Evolutionary conservation across 2,113 vertebrate genomes (phyloP).

Genomic region (Coptodon rendalli): DNA sequence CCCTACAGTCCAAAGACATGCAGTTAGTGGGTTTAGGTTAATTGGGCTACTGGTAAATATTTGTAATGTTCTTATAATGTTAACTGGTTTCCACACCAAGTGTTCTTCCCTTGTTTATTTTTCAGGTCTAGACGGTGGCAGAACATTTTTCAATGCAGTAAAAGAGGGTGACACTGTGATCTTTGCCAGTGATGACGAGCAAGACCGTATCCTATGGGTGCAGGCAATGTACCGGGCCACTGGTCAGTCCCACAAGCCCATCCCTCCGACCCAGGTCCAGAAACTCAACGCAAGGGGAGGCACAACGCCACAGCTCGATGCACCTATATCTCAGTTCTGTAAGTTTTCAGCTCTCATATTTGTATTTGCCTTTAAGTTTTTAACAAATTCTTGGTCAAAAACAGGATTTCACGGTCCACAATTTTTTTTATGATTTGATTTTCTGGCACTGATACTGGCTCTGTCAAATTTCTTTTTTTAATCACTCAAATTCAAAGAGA

Average conservation of each 20-base stretch:
- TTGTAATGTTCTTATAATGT: not conserved
- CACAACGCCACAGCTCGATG: slow-evolving; percentile 90
- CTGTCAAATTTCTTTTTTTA: not conserved
- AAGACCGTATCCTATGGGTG: slow-evolving; percentile 98
- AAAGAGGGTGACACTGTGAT: slow-evolving; percentile 99
- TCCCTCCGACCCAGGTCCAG: slow-evolving; percentile 97
- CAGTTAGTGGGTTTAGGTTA: not conserved
- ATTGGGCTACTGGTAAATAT: not conserved
- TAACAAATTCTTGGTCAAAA: not conserved
- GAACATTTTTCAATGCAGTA: slow-evolving; percentile 97
- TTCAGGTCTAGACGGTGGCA: slow-evolving; percentile 90
- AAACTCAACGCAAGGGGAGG: slow-evolving; percentile 95
- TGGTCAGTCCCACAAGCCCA: slow-evolving; percentile 95
- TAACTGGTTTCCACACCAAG: not conserved
- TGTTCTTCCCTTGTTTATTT: not conserved
- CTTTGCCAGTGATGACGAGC: slow-evolving; percentile 96
- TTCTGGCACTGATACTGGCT: not conserved
- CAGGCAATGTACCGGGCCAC: slow-evolving; percentile 99
- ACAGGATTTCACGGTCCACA: not conserved
- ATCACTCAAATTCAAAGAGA: not conserved
- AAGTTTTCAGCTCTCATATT: slow-evolving; percentile 77
- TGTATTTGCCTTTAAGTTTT: slow-evolving; percentile 48
- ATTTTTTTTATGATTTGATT: not conserved
- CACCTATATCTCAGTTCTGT: slow-evolving; percentile 99
- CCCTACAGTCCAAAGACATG: not conserved